These are phyloP conservation scores for Latrodectus elegans DNA, from an alignment of 2,888 invertebrate genomes.

Conservation along the genomic window DNA sequence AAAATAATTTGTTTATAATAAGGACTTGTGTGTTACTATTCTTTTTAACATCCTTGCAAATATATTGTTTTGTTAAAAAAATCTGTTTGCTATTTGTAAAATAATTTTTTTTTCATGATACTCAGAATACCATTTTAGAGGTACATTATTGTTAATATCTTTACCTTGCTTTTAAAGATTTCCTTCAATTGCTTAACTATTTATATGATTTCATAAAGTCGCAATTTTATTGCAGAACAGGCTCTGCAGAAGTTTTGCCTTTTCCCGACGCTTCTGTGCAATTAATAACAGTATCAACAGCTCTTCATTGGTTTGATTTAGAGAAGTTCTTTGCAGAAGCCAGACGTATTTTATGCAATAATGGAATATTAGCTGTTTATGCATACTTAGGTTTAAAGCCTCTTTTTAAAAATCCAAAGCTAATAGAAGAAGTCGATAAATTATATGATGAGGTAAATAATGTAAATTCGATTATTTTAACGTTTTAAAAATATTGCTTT, in stretches of 20 bases:
- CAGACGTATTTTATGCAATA: slow-evolving; percentile 74
- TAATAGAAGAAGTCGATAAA: background rate
- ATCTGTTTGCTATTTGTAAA: background rate
- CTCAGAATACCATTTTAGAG: background rate
- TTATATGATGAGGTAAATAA: slow-evolving; percentile 26
- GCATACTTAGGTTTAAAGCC: slow-evolving; percentile 59
- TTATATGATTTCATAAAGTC: background rate
- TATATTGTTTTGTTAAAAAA: background rate
- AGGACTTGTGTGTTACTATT: background rate
- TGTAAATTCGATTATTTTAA: no score
- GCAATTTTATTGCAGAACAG: slow-evolving; percentile 16
- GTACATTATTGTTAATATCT: background rate
- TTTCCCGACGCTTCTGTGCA: slow-evolving; percentile 73
- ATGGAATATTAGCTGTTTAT: slow-evolving; percentile 74
- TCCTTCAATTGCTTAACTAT: background rate
- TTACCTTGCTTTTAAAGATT: background rate
- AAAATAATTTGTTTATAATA: no score
- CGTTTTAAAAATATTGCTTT: no score
- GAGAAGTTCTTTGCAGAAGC: slow-evolving; percentile 76
- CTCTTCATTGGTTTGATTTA: slow-evolving; percentile 77
- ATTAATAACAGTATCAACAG: slow-evolving; percentile 76
- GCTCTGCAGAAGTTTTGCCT: slow-evolving; percentile 74
- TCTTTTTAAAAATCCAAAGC: background rate
- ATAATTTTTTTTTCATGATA: background rate
- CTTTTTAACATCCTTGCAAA: background rate